Evolutionary conservation across 2,797 vertebrate genomes (phyloP), one percentile per base, ranked within the genome.

Genomic region (Channa striata): DNA sequence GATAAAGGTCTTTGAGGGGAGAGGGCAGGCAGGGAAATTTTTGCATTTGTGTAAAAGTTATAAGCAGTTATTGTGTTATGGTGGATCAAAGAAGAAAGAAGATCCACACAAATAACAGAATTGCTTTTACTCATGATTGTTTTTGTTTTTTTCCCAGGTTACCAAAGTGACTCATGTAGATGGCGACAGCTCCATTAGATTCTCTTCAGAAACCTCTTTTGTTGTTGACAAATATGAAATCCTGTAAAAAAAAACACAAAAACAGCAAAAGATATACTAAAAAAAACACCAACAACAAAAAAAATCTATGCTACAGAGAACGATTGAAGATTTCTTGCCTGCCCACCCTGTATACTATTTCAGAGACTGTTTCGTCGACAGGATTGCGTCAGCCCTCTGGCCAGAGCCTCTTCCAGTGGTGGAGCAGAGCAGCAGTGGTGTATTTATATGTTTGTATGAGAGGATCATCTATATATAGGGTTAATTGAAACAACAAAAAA

Each of bases 141-240:
- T 47, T 2, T 36, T 6, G 17, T 50, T 21, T 21, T 3, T 13
- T 6, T 34, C 48, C 10, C 84, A 95, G 98, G 96, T 99, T 91
- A 94, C 94, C 94, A 98, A 97, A 95, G 97, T 97, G 92, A 96
- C 94, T 78, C 93, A 96, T 50, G 95, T 99, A 73, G 97, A 99
- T 0, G 96, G 95, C 40, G 96, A 95, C 93, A 94, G 89, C 85
- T 92, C 96, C 0, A 93, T 97, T 68, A 96, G 95, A 91, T 99
- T 95, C 94, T 99, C 98, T 53, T 93, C 89, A 40, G 97, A 99
- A 92, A 99, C 96, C 78, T 96, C 97, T 84, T 98, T 99, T 81
- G 83, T 98, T 54, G 97, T 98, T 64, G 97, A 99, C 93, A 99
- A 98, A 92, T 99, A 99, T 0, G 97, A 99, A 87, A 98, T 99